Evolutionary conservation across 2,888 invertebrate genomes (phyloP).

Genomic region (Drosophila paramelanica): DNA sequence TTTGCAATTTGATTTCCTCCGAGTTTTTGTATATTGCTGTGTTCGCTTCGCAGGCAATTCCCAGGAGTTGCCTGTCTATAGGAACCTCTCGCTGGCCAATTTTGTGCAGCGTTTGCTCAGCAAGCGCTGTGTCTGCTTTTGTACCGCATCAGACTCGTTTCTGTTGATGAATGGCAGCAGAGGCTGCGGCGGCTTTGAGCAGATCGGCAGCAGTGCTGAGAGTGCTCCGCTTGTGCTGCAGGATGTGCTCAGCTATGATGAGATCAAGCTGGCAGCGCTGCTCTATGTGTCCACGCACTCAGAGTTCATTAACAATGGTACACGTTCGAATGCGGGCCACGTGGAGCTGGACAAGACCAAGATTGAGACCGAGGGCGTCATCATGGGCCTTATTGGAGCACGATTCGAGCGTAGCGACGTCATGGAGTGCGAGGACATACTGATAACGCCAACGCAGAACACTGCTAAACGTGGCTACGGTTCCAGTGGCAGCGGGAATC

Average conservation of each 20-base stretch:
- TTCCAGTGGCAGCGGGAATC: background rate
- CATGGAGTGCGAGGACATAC: conserved; percentile 86
- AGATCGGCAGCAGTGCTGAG: conserved; percentile 86
- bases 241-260: conserved; percentile 87
- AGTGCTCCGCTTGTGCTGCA: conserved; percentile 85
- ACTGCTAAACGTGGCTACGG: conserved; percentile 85
- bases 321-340: conserved; percentile 85
- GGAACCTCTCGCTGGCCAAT: conserved; percentile 84
- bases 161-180: conserved; percentile 83
- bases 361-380: conserved; percentile 86
- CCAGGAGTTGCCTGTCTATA: conserved; percentile 83
- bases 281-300: conserved; percentile 86
- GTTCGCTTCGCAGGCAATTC: conserved; percentile 66
- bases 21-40: background rate
- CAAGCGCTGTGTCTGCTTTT: conserved; percentile 86
- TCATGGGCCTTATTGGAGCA: conserved; percentile 85
- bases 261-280: conserved; percentile 87
- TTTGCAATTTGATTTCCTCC: background rate
- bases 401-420: conserved; percentile 85
- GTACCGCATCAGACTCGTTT: conserved; percentile 83
- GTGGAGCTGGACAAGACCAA: conserved; percentile 81
- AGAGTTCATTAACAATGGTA: conserved; percentile 87
- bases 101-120: conserved; percentile 86
- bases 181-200: conserved; percentile 86
- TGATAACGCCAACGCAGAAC: conserved; percentile 86